Base-by-base conservation (phyloP, 2,888 invertebrate species). In the Noctua fimbriata region DNA sequence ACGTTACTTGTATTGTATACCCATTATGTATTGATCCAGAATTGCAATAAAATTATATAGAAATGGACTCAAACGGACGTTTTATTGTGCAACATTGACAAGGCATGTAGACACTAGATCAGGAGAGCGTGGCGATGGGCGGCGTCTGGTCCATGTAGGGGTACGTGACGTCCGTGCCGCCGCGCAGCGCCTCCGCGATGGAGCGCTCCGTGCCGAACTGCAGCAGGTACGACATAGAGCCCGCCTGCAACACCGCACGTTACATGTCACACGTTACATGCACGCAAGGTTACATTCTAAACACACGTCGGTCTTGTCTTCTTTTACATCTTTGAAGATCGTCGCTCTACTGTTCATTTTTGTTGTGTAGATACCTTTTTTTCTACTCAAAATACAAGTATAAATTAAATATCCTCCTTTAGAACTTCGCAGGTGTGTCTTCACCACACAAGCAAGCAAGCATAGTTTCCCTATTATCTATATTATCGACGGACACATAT, bases 221-320 rank as follows among this genome's bases (percentile, higher is more conserved):
- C 82, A 90, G 89, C 83, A 90, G 85, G 83, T 89, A 98, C 97
- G 93, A 99, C 99, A 93, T 98, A 98, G 3, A 99, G 98, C 70
- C 99, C 98, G 75, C 99, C 99, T 69, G 99, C 85, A 41, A 70
- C 74, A 75, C 36, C 47, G 1, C 69, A 1, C 69, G 18, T 28
- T 24, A 6, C 69, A 21, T 7, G 32, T 24, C 24, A 28, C 60
- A 58, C 58, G 49, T 18, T 36, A 36, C 36, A 36, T 36, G 32
- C 49, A 49, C 18, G 18, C 49, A 49, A 49, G 18, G 49, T 18
- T 18, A 49, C 49, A 18, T 49, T 49, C 10, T 24, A 24, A 55
- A 24, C 55, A 10, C 3, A 55, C 55, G 10, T 24, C 24, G 55
- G 21, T 21, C 21, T 21, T 21, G 21, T 52, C 21, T 52, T 52